A percentile compares a stretch with the other conserved stretches of the same genome.
Evolutionary conservation across 2,888 invertebrate species (phyloP).

Genomic region (Prosopocoilus inquinatus): DNA sequence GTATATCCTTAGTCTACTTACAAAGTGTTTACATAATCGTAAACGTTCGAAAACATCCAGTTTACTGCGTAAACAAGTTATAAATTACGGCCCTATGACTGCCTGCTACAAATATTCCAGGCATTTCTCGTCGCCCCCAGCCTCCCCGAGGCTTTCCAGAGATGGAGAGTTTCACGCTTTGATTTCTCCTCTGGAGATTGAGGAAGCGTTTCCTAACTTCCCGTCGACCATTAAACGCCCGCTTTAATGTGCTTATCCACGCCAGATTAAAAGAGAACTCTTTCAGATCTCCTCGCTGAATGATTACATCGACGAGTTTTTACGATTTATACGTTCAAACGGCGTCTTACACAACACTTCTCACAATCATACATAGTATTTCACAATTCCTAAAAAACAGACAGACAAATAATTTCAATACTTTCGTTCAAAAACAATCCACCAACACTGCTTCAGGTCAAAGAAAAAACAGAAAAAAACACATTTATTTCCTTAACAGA

Average conservation of each 20-base stretch:
- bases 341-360: neutral
- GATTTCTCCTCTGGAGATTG: too few species aligned
- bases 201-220: too few species aligned
- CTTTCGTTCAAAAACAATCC: too few species aligned
- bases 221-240: too few species aligned
- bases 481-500: too few species aligned
- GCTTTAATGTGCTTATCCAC: neutral
- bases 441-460: too few species aligned
- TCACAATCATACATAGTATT: too few species aligned
- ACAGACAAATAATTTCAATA: too few species aligned
- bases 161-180: too few species aligned
- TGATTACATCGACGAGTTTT: neutral
- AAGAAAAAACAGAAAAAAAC: too few species aligned
- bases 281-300: neutral
- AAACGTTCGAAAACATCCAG: slow-evolving; percentile 20
- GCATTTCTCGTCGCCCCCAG: slow-evolving; percentile 1
- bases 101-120: slow-evolving; percentile 18
- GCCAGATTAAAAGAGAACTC: slow-evolving; percentile 2
- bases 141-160: too few species aligned
- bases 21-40: slow-evolving; percentile 29
- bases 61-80: slow-evolving; percentile 21
- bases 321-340: slow-evolving; percentile 10
- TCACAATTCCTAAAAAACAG: too few species aligned
- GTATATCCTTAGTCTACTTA: slow-evolving; percentile 15
- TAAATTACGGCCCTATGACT: slow-evolving; percentile 20